These are phyloP conservation scores for Ooceraea biroi DNA, from an alignment of 1,140 invertebrate species.

Conservation along the genomic window DNA sequence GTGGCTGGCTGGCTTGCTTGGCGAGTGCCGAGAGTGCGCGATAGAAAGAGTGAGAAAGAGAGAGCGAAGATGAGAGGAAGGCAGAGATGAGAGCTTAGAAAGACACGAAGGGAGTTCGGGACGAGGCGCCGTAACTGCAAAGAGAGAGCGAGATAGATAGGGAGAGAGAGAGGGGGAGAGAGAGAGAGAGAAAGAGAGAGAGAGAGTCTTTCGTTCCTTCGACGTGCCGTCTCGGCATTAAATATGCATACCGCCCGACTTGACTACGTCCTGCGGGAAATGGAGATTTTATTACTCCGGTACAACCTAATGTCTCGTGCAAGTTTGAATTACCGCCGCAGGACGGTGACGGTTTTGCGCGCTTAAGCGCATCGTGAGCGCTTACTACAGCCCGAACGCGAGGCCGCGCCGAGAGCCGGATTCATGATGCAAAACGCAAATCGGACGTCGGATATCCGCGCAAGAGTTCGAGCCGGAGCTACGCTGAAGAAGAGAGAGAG, in stretches of 20 bases:
- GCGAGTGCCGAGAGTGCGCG: slow-evolving; percentile 46
- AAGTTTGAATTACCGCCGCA: slow-evolving; percentile 73
- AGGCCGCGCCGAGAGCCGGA: background rate
- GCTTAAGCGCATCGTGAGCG: slow-evolving; percentile 60
- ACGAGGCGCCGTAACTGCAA: slow-evolving; percentile 38
- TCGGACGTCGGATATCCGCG: background rate
- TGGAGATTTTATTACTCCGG: slow-evolving; percentile 77
- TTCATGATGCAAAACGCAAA: slow-evolving; percentile 25
- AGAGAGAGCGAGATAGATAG: no score
- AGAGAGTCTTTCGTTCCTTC: slow-evolving; percentile 67
- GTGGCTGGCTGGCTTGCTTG: background rate
- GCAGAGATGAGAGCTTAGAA: slow-evolving; percentile 46
- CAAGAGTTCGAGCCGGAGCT: background rate
- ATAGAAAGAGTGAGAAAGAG: slow-evolving; percentile 12
- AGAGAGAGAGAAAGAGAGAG: background rate
- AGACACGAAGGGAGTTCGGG: slow-evolving; percentile 42
- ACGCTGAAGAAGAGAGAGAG: background rate
- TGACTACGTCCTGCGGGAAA: slow-evolving; percentile 76
- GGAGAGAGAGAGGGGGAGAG: no score
- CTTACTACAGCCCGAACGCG: slow-evolving; percentile 28
- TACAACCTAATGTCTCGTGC: slow-evolving; percentile 76
- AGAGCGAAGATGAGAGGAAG: slow-evolving; percentile 12
- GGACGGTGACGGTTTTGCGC: slow-evolving; percentile 33
- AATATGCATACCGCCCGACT: slow-evolving; percentile 75
- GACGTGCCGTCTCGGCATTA: slow-evolving; percentile 72